These are phyloP conservation scores for Andricus quercusramuli DNA, from an alignment of 2,888 invertebrate genomes.

Conservation along the genomic window DNA sequence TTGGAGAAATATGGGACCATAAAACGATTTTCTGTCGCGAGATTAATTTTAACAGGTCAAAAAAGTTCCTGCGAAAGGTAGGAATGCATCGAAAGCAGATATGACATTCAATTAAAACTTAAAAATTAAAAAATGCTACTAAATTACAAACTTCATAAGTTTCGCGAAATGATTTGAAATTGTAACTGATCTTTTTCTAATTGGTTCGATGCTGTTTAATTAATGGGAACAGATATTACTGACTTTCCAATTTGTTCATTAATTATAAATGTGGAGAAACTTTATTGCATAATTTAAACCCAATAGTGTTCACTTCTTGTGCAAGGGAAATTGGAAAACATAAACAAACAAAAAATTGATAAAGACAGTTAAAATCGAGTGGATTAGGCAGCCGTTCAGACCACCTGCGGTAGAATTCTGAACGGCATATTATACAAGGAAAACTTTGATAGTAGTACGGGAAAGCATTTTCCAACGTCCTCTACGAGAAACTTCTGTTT, in stretches of 20 bases:
- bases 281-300: not conserved
- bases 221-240: not conserved
- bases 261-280: not conserved
- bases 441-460: not conserved
- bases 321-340: not conserved
- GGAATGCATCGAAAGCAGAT: not conserved
- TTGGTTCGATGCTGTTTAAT: too few relatives aligned
- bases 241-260: not conserved
- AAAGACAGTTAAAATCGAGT: slow-evolving; percentile 3
- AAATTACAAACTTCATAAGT: too few relatives aligned
- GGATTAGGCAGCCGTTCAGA: not conserved
- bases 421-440: not conserved
- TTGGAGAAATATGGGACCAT: not conserved
- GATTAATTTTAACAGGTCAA: not conserved
- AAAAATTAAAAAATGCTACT: too few relatives aligned
- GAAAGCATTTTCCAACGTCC: too few relatives aligned
- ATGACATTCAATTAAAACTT: not conserved
- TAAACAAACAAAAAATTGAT: not conserved
- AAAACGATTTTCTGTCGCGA: not conserved
- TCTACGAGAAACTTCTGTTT: too few relatives aligned
- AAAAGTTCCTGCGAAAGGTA: not conserved
- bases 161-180: not conserved
- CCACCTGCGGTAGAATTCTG: not conserved
- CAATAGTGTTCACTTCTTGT: not conserved
- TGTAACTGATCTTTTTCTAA: too few relatives aligned